Conservation (phyloP, 2,113 vertebrate species). For the Scomber colias region DNA sequence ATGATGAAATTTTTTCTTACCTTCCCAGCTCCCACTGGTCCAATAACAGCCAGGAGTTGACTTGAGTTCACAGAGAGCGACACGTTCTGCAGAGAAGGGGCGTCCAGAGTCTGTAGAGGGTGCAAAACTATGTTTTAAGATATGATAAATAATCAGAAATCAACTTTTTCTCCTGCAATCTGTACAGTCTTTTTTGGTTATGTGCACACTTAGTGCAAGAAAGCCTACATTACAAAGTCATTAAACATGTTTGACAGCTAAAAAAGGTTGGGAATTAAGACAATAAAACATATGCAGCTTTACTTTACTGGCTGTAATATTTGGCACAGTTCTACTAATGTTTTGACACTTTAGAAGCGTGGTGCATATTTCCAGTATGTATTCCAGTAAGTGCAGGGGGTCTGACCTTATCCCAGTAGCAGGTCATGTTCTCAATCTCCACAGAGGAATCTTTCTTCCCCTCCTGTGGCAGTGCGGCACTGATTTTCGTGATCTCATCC, state of each 20-base stretch:
- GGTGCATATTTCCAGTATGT: background rate
- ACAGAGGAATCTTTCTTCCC: conserved; percentile 78
- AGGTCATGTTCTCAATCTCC: conserved; percentile 87
- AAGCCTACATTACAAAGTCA: background rate
- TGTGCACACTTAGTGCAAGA: background rate
- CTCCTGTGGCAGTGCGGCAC: conserved; percentile 36
- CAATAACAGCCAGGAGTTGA: conserved; percentile 92
- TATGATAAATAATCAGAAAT: no score
- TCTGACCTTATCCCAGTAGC: conserved; percentile 93
- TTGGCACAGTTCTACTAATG: no score
- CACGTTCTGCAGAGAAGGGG: conserved; percentile 88
- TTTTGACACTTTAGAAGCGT: no score
- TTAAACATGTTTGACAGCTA: background rate
- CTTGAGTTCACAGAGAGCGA: conserved; percentile 86
- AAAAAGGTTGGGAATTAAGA: no score
- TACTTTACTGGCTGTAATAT: no score
- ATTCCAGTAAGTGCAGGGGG: background rate
- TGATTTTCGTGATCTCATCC: conserved; percentile 84
- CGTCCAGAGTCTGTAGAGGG: conserved; percentile 83
- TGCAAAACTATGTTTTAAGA: no score
- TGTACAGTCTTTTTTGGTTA: no score
- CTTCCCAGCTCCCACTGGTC: conserved; percentile 97
- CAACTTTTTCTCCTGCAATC: no score
- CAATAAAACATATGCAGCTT: no score
- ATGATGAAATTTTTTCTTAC: conserved; percentile 69